phyloP scores from a whole-genome alignment of 2,797 vertebrate genomes.

The Oreochromis grahami region DNA sequence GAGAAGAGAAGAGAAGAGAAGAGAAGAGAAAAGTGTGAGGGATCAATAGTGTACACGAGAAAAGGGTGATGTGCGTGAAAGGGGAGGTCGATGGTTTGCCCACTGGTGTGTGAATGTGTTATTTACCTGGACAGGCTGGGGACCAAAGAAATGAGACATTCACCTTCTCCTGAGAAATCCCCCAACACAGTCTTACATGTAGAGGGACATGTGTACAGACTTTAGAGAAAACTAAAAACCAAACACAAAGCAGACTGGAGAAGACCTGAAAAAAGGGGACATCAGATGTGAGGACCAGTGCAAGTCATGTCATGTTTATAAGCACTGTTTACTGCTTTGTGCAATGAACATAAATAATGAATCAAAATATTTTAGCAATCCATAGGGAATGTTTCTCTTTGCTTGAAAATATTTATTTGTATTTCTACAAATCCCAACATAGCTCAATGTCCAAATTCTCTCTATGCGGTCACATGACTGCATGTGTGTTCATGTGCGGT shows the following conservation, averaged over 20 bases:
- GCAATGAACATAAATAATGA: not conserved
- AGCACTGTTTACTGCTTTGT: not conserved
- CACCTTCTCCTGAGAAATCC: conserved; percentile 19
- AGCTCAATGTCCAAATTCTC: not conserved
- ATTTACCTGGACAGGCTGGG: conserved; percentile 44
- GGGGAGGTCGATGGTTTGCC: conserved; percentile 18
- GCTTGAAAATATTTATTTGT: not conserved
- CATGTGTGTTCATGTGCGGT: not conserved
- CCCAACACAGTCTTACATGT: not conserved
- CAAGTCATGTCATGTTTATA: not conserved
- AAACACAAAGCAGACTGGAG: not conserved
- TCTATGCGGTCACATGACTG: not conserved
- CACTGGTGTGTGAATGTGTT: conserved; percentile 51
- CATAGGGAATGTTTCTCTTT: not conserved
- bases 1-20: not conserved
- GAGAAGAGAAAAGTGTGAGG: not conserved
- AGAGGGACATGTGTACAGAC: not conserved
- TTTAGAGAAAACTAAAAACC: not conserved
- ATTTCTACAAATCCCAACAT: not conserved
- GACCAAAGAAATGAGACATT: conserved; percentile 16
- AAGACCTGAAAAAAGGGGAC: not conserved
- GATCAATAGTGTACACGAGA: conserved; percentile 26
- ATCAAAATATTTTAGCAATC: not conserved
- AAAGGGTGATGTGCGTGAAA: not conserved
- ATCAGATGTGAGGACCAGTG: not conserved